Conservation (phyloP, 2,888 invertebrate genomes). For the Carabus problematicus region DNA sequence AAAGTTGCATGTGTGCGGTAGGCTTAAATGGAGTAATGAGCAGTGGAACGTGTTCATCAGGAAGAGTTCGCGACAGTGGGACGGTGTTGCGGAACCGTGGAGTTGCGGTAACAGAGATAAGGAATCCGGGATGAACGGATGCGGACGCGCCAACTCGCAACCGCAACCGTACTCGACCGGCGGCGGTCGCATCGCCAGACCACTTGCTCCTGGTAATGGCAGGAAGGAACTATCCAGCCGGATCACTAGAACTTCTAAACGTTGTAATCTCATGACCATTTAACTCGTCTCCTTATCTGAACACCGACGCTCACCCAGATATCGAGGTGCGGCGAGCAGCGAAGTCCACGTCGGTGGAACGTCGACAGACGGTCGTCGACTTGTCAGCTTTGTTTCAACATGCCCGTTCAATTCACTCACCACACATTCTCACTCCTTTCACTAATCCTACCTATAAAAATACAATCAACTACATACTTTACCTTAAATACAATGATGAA, state of each 20-base stretch:
- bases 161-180: conserved; percentile 9
- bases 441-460: too few species aligned
- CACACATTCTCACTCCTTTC: too few species aligned
- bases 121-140: too few species aligned
- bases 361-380: too few species aligned
- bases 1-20: background rate
- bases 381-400: too few species aligned
- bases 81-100: background rate
- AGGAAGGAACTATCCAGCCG: conserved; percentile 48
- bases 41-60: conserved; percentile 27
- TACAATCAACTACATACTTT: too few species aligned
- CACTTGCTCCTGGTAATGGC: conserved; percentile 43
- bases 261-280: conserved; percentile 46
- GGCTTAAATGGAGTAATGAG: conserved; percentile 32
- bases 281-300: conserved; percentile 46
- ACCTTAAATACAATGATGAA: too few species aligned
- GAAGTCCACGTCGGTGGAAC: too few species aligned
- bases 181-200: conserved; percentile 22
- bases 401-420: too few species aligned
- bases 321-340: background rate
- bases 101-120: too few species aligned
- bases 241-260: conserved; percentile 50
- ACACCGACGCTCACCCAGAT: conserved; percentile 22
- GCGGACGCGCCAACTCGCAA: conserved; percentile 1
- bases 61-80: background rate